These are phyloP conservation scores for Drosophila repletoides DNA, from an alignment of 1,140 invertebrate genomes.

Conservation along the genomic window DNA sequence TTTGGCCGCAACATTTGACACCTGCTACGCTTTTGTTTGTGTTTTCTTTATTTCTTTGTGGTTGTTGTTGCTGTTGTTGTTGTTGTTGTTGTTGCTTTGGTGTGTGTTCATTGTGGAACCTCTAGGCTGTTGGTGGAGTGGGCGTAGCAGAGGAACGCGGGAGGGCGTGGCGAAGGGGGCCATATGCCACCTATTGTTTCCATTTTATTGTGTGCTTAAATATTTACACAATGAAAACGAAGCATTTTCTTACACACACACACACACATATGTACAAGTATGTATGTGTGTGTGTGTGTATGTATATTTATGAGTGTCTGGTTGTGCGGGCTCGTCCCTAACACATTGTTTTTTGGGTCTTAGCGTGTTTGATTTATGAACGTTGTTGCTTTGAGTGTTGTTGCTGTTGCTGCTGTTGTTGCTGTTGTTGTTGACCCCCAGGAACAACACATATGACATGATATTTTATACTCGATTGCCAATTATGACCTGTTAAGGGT, in stretches of 20 bases:
- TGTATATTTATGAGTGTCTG: conserved; percentile 40
- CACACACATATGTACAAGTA: conserved; percentile 1
- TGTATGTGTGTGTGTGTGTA: neutral
- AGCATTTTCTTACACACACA: conserved; percentile 52
- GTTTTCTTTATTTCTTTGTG: neutral
- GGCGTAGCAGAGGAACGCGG: too few species aligned
- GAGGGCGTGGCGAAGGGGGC: neutral
- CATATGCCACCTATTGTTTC: conserved; percentile 36
- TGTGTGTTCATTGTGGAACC: neutral
- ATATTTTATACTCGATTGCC: conserved; percentile 73
- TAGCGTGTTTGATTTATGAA: conserved; percentile 67
- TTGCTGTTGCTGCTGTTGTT: conserved; percentile 1
- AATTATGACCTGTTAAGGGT: conserved; percentile 75
- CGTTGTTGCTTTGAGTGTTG: conserved; percentile 19
- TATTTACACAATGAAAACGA: conserved; percentile 79
- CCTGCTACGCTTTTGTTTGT: conserved; percentile 62
- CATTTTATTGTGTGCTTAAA: conserved; percentile 79
- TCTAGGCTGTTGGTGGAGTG: neutral
- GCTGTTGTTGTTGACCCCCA: conserved; percentile 36
- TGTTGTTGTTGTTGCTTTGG: too few species aligned
- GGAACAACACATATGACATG: conserved; percentile 45
- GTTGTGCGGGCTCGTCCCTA: too few species aligned
- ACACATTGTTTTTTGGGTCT: conserved; percentile 44
- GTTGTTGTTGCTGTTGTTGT: conserved; percentile 3
- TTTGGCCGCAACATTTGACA: conserved; percentile 75